Base-by-base conservation (phyloP, 2,113 vertebrate genomes). In the Zosterops borbonicus region DNA sequence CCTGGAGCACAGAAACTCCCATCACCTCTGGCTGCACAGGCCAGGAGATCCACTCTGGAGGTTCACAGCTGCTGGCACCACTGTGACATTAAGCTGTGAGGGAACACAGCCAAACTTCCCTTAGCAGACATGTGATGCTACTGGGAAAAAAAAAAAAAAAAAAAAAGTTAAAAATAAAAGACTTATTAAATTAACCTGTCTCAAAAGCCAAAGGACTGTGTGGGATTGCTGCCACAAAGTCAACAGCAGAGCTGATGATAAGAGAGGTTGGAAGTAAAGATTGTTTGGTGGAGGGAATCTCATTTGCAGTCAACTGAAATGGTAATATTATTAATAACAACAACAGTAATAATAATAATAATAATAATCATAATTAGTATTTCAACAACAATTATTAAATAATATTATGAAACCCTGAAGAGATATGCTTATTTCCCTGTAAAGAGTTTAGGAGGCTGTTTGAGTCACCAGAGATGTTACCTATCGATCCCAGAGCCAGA, bases 151-250 rank as follows among this genome's bases (percentile, higher is more conserved):
- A 68, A 27, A 55, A 25, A 16, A 2, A 14, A 49, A 50, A 53
- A 68, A 27, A 55, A 25, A 19, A 12, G 5, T 21, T 11, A 41
- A 67, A 41, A 18, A 68, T 58, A 92, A 85, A 95, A 97, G 28
- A 70, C 68, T 87, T 78, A 84, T 88, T 95, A 94, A 95, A 97
- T 97, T 95, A 97, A 97, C 87, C 84, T 92, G 85, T 83, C 93
- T 95, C 49, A 88, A 93, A 95, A 69, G 75, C 67, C 90, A 94
- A 75, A 91, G 31, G 33, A 92, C 82, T 29, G 7, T 49, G 76
- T 73, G 80, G 80, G 85, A 94, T 90, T 91, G 84, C 92, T 96
- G 77, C 35, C 87, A 83, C 42, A 89, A 96, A 90, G 95, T 93
- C 91, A 97, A 63, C 95, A 92, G 85, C 74, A 97, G 90, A 97